A percentile compares a stretch with the other conserved stretches of the same genome.
phyloP scores from a whole-genome alignment of 2,888 invertebrate genomes.

The Prosapia bicincta region DNA sequence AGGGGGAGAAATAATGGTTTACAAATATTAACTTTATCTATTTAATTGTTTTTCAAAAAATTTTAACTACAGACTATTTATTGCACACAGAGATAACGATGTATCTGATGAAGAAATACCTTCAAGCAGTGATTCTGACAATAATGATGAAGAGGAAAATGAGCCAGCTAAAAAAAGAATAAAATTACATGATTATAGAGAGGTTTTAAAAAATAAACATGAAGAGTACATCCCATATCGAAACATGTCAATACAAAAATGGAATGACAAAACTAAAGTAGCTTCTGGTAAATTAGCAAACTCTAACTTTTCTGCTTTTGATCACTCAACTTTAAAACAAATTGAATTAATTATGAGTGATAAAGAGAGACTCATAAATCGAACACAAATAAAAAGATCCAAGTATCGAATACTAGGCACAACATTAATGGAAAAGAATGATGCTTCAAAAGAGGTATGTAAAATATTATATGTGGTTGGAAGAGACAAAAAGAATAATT shows the following conservation, averaged over 20 bases:
- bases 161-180: conserved; percentile 43
- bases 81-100: not conserved
- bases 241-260: conserved; percentile 82
- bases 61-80: too few species aligned
- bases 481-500: too few species aligned
- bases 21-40: too few species aligned
- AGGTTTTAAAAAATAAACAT: conserved; percentile 55
- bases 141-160: conserved; percentile 43
- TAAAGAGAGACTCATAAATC: conserved; percentile 66
- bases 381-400: conserved; percentile 76
- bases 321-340: conserved; percentile 62
- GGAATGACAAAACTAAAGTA: conserved; percentile 90
- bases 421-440: conserved; percentile 14
- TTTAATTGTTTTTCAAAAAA: too few species aligned
- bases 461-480: too few species aligned
- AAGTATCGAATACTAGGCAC: conserved; percentile 68
- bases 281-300: conserved; percentile 60
- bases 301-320: conserved; percentile 57
- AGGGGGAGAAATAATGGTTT: too few species aligned
- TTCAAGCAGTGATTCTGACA: conserved; percentile 32
- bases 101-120: conserved; percentile 16
- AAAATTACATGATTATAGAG: conserved; percentile 58
- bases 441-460: conserved; percentile 12
- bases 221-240: conserved; percentile 63
- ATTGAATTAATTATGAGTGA: conserved; percentile 83